Evolutionary conservation across 2,888 invertebrate genomes (phyloP), one percentile per base, ranked within the genome.

Genomic region (Trissonchulus sp.): DNA sequence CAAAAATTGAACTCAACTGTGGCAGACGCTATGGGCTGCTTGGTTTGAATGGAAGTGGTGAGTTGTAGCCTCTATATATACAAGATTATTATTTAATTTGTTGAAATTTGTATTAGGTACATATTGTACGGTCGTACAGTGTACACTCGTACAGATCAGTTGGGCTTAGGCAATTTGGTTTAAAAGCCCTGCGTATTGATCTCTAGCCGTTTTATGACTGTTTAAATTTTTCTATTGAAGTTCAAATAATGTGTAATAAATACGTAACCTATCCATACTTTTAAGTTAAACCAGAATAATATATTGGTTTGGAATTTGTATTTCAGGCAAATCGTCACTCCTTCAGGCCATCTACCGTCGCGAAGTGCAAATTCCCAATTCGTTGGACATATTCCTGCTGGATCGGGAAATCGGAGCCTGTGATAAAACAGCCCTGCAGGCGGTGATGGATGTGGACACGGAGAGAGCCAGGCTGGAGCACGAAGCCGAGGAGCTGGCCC

Each of bases 331-430:
- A 86, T 97, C 97, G 1, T 96, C 97, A 1, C 86, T 99, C 76
- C 87, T 99, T 79, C 89, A 96, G 68, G 93, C 92, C 31, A 88
- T 99, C 77, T 96, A 96, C 76, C 91, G 93, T 78, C 90, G 96
- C 62, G 89, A 99, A 87, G 92, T 98, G 48, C 95, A 96, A 0
- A 93, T 99, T 78, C 99, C 97, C 1, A 91, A 93, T 1, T 93
- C 94, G 84, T 93, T 99, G 79, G 99, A 99, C 87, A 97, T 98
- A 82, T 99, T 96, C 87, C 93, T 98, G 86, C 88, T 99, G 84
- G 92, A 93, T 15, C 90, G 98, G 72, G 99, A 99, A 88, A 97
- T 98, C 91, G 92, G 95, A 0, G 97, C 99, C n/a, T 94, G 94
- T 77, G 93, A 95, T 82, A 98, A 98, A 88, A 90, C 93, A 18